A percentile compares a stretch with the other conserved stretches of the same genome.
These are phyloP conservation scores for Sabellastarte sp. DNA, from an alignment of 2,888 invertebrate genomes.

Conservation along the genomic window DNA sequence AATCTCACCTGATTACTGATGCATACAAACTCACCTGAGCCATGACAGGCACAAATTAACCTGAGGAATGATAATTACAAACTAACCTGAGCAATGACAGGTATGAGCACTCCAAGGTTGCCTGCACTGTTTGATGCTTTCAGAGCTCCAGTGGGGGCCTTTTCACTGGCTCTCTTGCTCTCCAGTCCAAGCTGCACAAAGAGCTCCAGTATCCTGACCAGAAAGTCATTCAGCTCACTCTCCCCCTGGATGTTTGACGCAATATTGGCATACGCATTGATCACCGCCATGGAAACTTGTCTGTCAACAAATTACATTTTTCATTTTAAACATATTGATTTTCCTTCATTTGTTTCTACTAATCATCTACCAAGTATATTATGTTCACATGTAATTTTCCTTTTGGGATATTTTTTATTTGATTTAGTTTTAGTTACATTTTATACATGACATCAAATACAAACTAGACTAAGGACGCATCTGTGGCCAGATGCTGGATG, in stretches of 20 bases:
- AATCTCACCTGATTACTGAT: too few species aligned
- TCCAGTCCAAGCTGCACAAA: constrained; percentile 98
- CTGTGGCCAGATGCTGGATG: too few species aligned
- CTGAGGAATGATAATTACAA: constrained; percentile 62
- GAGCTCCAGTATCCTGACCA: constrained; percentile 86
- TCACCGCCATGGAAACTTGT: constrained; percentile 91
- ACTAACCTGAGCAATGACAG: constrained; percentile 97
- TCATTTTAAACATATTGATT: background rate
- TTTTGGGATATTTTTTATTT: too few species aligned
- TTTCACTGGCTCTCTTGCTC: constrained; percentile 92
- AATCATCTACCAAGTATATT: too few species aligned
- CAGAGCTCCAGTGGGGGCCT: constrained; percentile 70
- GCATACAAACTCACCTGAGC: too few species aligned
- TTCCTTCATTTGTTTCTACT: too few species aligned
- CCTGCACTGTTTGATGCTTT: constrained; percentile 92
- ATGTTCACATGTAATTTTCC: too few species aligned
- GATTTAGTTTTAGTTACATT: too few species aligned
- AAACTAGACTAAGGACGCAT: too few species aligned
- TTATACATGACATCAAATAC: background rate
- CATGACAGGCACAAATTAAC: background rate
- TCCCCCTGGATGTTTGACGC: constrained; percentile 91
- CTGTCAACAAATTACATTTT: constrained; percentile 29
- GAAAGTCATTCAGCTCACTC: constrained; percentile 73
- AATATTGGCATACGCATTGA: constrained; percentile 94
- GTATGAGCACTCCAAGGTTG: constrained; percentile 94